Conservation (phyloP, 2,888 invertebrate species). For the Lepidochrysops patricia region DNA sequence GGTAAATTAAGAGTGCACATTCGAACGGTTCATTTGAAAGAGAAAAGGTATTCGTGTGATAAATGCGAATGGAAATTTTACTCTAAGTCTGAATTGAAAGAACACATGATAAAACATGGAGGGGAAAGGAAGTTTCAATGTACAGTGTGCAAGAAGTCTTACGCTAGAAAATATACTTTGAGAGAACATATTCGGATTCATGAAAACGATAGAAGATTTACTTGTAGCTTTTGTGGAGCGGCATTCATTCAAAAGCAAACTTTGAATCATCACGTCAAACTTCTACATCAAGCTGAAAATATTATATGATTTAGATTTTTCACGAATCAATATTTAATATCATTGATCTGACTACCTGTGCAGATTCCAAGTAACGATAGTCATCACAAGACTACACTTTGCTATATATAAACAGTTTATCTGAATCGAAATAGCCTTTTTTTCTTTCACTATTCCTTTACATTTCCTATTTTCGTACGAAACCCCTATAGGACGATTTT, state of each 20-base stretch:
- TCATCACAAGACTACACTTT: too few relatives aligned
- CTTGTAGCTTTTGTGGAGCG: constrained; percentile 50
- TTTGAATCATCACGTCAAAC: constrained; percentile 53
- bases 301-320: neutral
- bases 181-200: constrained; percentile 61
- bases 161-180: constrained; percentile 60
- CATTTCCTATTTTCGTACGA: too few relatives aligned
- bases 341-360: too few relatives aligned
- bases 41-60: constrained; percentile 57
- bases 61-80: constrained; percentile 72
- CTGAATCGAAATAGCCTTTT: too few relatives aligned
- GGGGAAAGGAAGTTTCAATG: constrained; percentile 69
- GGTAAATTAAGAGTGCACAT: constrained; percentile 55
- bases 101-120: constrained; percentile 69
- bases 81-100: constrained; percentile 67
- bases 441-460: too few relatives aligned
- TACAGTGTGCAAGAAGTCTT: constrained; percentile 64
- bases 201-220: constrained; percentile 52
- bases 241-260: constrained; percentile 59
- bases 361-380: too few relatives aligned
- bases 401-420: too few relatives aligned
- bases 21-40: constrained; percentile 56
- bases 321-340: too few relatives aligned
- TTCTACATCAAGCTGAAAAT: constrained; percentile 41
- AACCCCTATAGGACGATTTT: too few relatives aligned